A percentile compares a stretch with the other conserved stretches of the same genome.
These are phyloP conservation scores for Anarsia innoxiella DNA, from an alignment of 2,888 invertebrate species.

Conservation along the genomic window DNA sequence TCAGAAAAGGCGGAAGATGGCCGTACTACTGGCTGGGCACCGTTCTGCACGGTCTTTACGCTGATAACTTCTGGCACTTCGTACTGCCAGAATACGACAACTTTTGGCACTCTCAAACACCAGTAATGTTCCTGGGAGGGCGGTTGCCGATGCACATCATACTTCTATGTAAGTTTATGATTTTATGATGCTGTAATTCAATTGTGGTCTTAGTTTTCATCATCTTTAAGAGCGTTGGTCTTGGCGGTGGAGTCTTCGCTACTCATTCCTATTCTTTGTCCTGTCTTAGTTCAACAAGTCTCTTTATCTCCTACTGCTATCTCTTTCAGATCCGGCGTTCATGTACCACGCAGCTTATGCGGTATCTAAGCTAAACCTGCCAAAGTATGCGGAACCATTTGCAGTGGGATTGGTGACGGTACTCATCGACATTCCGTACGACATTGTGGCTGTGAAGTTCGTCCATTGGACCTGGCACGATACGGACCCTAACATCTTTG, in stretches of 20 bases:
- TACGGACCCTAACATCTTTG: slow-evolving; percentile 80
- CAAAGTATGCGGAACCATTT: slow-evolving; percentile 76
- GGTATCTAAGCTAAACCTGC: slow-evolving; percentile 71
- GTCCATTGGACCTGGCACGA: slow-evolving; percentile 91
- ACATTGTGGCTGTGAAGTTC: slow-evolving; percentile 85
- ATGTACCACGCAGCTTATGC: slow-evolving; percentile 77
- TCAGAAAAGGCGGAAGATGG: slow-evolving; percentile 81
- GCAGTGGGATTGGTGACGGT: slow-evolving; percentile 82
- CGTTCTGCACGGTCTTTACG: slow-evolving; percentile 80
- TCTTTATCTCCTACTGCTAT: background rate
- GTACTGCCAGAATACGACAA: slow-evolving; percentile 84
- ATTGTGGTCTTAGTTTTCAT: too few relatives aligned
- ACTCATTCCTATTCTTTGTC: too few relatives aligned
- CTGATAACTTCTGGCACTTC: slow-evolving; percentile 82
- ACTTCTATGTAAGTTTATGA: slow-evolving; percentile 77
- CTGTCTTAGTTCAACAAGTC: too few relatives aligned
- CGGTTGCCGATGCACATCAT: slow-evolving; percentile 84
- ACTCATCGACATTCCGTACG: slow-evolving; percentile 85
- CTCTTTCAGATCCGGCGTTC: slow-evolving; percentile 73
- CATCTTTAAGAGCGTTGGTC: too few relatives aligned
- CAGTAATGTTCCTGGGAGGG: slow-evolving; percentile 81
- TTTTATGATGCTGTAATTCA: too few relatives aligned
- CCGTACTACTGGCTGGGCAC: slow-evolving; percentile 84
- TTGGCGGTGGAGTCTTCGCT: too few relatives aligned
- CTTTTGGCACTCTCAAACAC: slow-evolving; percentile 89